Evolutionary conservation across 2,113 vertebrate genomes (phyloP), one percentile per base, ranked within the genome.

Genomic region (Lepus timidus): DNA sequence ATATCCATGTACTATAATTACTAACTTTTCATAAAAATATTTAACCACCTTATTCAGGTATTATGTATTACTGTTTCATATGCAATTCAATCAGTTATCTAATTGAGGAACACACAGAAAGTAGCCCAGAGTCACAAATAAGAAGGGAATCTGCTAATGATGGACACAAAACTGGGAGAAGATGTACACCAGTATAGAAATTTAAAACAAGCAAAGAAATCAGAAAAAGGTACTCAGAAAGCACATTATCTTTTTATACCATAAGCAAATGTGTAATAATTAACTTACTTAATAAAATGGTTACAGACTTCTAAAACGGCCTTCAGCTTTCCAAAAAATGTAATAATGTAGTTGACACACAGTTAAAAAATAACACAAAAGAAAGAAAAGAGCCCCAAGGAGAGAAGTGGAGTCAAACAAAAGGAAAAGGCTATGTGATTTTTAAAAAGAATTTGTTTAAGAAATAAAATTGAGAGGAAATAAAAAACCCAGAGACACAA

Each of bases 201-300:
- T 55, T 8, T 93, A 94, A 75, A 95, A 31, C 9, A 88, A 96
- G 84, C 36, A 13, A 27, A 95, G n/a, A 93, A 95, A 67, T 87
- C 36, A 58, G 55, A 75, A 86, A 88, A 91, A 86, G 27, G n/a
- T 27, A 79, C 14, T 84, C 49, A 73, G 55, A 91, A 90, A 95
- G 76, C 44, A 93, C 2, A 55, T 6, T 85, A 78, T n/a, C 52
- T 39, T 85, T 79, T 74, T 85, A 22, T 74, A 62, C 19, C 33
- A 81, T 27, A 82, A 85, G 92, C 76, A 29, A 78, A 88, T 76
- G 22, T 58, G 1, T 39, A 83, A 55, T 36, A 88, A 79, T 78
- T 92, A 80, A 88, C 25, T 79, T 86, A 74, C 78, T 91, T 80
- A 93, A 68, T 84, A 74, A 27, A 89, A n/a, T 70, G 23, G 76